These are phyloP conservation scores for Lacerta agilis DNA, from an alignment of 2,797 vertebrate genomes.

Conservation along the genomic window DNA sequence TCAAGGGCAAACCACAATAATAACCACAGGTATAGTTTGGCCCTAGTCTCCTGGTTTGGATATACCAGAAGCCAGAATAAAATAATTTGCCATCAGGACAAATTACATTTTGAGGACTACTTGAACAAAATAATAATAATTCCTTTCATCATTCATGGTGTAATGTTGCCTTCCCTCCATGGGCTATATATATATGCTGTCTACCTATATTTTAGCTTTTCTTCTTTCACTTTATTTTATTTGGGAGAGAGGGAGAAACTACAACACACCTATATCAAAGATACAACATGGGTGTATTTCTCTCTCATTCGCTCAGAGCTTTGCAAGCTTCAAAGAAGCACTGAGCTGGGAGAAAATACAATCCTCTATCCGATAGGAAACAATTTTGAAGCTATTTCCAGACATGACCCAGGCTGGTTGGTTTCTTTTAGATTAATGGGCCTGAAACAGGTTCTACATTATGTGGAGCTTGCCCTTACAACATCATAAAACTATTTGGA, in stretches of 20 bases:
- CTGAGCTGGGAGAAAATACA: background rate
- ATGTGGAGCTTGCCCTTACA: background rate
- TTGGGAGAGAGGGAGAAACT: background rate
- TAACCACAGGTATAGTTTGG: too few species aligned
- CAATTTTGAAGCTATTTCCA: conserved; percentile 24
- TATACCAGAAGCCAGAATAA: background rate
- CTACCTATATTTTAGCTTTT: background rate
- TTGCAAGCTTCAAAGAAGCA: conserved; percentile 2
- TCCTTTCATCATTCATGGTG: background rate
- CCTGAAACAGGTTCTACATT: background rate
- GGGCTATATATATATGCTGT: background rate
- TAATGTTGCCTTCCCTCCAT: background rate
- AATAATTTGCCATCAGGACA: background rate
- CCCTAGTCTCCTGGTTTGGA: background rate
- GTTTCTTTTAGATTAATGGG: conserved; percentile 9
- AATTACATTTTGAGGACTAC: background rate
- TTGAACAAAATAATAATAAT: background rate
- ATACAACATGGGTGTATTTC: background rate
- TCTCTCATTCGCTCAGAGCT: background rate
- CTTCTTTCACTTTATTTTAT: background rate
- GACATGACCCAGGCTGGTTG: background rate
- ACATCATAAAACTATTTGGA: conserved; percentile 1
- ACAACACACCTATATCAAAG: background rate
- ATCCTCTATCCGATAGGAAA: background rate
- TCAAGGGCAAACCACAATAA: too few species aligned